Base-by-base conservation (phyloP, 2,113 vertebrate species). In the Platichthys flesus region DNA sequence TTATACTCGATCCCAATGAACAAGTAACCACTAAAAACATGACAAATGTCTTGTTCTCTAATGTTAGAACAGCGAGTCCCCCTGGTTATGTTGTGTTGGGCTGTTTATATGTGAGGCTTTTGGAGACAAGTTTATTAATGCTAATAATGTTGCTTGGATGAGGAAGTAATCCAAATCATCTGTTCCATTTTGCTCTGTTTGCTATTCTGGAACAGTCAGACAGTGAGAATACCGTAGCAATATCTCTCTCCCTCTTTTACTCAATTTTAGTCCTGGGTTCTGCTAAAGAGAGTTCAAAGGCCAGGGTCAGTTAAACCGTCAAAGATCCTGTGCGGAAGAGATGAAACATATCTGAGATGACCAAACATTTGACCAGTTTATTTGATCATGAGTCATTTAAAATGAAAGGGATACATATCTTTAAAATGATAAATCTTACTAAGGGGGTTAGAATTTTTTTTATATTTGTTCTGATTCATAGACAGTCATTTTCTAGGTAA, bases 121-220 rank as follows among this genome's bases (percentile, higher is more conserved):
- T 57, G 37, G 26, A 83, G 66, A 82, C 78, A 75, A 8, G 67
- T 81, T 90, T 71, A 86, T 85, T 79, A 86, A 88, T 81, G 80
- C 70, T 62, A 85, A 84, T 85, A 85, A 85, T 54, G 63, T 74
- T 74, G 67, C 75, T 67, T 58, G 85, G 77, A 88, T 88, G 82
- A 85, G 79, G 64, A 85, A 69, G 62, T 37, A 82, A 81, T 81
- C 72, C 74, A 83, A 87, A 86, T 82, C 31, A 78, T 79, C 74
- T 77, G 78, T 57, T 78, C 26, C 37, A 37, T 63, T 66, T 52
- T 68, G 37, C 63, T 85, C 42, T 3, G 59, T 77, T 79, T 82
- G 58, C 64, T 67, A 14, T 70, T 60, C 74, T 80, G 72, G 67
- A 59, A 83, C 3, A 2, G 55, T 54, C 51, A 58, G 37, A 63